Conservation (phyloP, 2,797 vertebrate genomes). For the Lates japonicus region DNA sequence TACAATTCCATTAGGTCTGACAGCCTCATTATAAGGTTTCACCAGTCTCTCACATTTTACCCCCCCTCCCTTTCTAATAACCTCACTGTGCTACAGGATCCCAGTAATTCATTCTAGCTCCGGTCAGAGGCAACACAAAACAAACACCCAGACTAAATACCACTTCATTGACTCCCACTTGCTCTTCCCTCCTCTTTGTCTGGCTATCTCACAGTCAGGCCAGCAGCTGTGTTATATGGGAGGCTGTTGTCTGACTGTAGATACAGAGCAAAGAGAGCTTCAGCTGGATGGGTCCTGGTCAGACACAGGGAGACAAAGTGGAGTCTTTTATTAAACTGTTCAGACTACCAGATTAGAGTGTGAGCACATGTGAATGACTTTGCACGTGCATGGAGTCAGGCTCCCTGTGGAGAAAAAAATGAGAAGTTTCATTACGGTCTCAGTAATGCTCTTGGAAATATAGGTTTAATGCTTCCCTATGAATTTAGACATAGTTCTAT, state of each 20-base stretch:
- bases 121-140: constrained; percentile 15
- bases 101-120: neutral
- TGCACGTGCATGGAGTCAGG: neutral
- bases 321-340: constrained; percentile 30
- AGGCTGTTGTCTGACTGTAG: constrained; percentile 11
- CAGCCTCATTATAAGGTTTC: constrained; percentile 39
- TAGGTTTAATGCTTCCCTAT: neutral
- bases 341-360: neutral
- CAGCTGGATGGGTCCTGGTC: constrained; percentile 10
- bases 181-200: constrained; percentile 19
- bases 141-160: constrained; percentile 60
- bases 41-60: constrained; percentile 19
- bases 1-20: constrained; percentile 27
- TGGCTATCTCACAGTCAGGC: constrained; percentile 18
- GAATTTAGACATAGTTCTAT: neutral
- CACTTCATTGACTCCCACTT: constrained; percentile 30
- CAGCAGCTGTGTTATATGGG: constrained; percentile 6
- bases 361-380: neutral
- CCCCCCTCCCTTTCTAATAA: constrained; percentile 34
- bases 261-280: constrained; percentile 7
- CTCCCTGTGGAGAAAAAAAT: neutral
- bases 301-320: constrained; percentile 4
- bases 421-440: neutral
- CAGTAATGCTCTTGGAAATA: neutral
- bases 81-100: constrained; percentile 1